Base-by-base conservation (phyloP, 2,113 vertebrate species). In the Perca flavescens region DNA sequence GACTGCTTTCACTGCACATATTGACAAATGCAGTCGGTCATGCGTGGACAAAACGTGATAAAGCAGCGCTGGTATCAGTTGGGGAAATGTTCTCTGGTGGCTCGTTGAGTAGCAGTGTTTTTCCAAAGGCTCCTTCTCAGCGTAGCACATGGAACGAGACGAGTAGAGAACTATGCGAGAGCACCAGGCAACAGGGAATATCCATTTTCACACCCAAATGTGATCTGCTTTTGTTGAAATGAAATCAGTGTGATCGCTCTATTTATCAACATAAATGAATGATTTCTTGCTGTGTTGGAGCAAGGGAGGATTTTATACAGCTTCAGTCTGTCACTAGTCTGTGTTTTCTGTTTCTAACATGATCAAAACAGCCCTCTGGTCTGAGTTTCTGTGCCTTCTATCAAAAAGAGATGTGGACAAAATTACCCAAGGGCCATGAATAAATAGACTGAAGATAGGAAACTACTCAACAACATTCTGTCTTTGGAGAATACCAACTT, bases 141-240 rank as follows among this genome's bases (percentile, higher is more conserved):
- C 3, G 0, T 49, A 52, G 31, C 25, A 25, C 31, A 19, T 9
- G 1, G 57, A 77, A 65, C 16, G 5, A 74, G 70, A 68, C 13
- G 3, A 71, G 72, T 46, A 81, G 58, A 31, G 40, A 65, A 85
- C 62, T 70, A 64, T 36, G 81, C 11, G 13, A 63, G 74, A 57
- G 70, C 21, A 12, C 25, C 28, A n/a, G 28, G 52, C 74, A 31
- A 74, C 74, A 31, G 80, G 69, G 76, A 70, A 67, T 74, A 79
- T 78, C 73, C 47, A 82, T 84, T 83, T 85, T 47, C 83, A 54
- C 49, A 49, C 63, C 52, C 77, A 87, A 89, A 89, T 82, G 74
- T 75, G 74, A 89, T 92, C 78, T 79, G 60, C 79, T 77, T 79
- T 81, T 83, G 83, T 70, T 54, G 49, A 86, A 89, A 88, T 86